Percentiles rank a stretch among this genome's conserved stretches.
Evolutionary conservation across 2,113 vertebrate species (phyloP).

Genomic region (Hiodon tergisus): DNA sequence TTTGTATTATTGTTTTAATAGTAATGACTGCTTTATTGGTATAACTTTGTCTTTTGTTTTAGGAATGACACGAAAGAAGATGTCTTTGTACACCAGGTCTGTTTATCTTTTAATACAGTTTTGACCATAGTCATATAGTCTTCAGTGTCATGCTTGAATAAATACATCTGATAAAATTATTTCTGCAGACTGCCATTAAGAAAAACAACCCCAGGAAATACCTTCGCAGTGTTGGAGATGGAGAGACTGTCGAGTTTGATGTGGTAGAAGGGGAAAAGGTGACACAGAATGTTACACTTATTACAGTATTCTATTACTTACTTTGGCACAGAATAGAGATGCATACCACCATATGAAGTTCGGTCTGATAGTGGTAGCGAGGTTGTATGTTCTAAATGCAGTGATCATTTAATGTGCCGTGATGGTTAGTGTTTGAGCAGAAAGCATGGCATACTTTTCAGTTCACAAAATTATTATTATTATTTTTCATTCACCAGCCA

Average conservation of each 20-base stretch:
- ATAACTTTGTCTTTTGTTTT: neutral
- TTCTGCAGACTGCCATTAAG: conserved; percentile 92
- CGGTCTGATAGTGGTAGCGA: too few species aligned
- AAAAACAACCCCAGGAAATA: conserved; percentile 99
- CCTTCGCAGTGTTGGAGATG: conserved; percentile 98
- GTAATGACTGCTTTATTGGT: neutral
- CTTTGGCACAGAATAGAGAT: too few species aligned
- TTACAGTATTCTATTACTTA: too few species aligned
- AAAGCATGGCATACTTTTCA: too few species aligned
- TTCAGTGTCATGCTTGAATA: neutral
- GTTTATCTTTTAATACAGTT: neutral
- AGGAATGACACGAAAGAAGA: conserved; percentile 75
- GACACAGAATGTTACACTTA: conserved; percentile 24
- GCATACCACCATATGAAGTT: too few species aligned
- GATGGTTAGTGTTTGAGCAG: too few species aligned
- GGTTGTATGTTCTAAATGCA: too few species aligned
- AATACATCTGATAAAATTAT: neutral
- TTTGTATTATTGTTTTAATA: too few species aligned
- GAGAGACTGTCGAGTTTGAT: conserved; percentile 99
- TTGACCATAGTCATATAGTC: neutral
- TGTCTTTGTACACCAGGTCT: conserved; percentile 74
- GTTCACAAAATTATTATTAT: too few species aligned
- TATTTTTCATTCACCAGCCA: too few species aligned
- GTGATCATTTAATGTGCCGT: too few species aligned
- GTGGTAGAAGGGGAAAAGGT: conserved; percentile 99